Percentiles rank a stretch among this genome's conserved stretches.
These are phyloP conservation scores for Ormyrus nitidulus DNA, from an alignment of 2,888 invertebrate species.

Conservation along the genomic window DNA sequence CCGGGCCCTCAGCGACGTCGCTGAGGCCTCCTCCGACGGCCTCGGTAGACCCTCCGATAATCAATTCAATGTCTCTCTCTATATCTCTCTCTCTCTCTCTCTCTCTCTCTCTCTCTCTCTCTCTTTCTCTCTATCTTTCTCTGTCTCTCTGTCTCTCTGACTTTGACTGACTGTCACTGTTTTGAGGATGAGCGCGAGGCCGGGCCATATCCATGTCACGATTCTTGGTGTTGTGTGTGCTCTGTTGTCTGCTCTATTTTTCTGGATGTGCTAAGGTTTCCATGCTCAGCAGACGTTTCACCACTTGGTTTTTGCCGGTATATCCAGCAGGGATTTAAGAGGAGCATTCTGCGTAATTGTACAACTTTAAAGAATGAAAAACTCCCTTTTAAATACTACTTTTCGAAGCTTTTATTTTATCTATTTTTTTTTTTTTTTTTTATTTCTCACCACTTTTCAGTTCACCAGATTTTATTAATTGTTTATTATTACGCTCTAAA, in stretches of 20 bases:
- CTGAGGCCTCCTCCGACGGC: slow-evolving; percentile 75
- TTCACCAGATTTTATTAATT: too few species aligned
- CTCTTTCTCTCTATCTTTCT: slow-evolving; percentile 6
- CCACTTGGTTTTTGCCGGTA: not conserved
- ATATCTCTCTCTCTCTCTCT: slow-evolving; percentile 59
- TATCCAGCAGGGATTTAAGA: slow-evolving; percentile 24
- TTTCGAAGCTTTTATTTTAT: too few species aligned
- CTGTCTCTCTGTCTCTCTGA: not conserved
- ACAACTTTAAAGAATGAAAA: too few species aligned
- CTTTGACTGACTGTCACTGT: not conserved
- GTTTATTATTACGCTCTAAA: too few species aligned
- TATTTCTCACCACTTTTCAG: too few species aligned
- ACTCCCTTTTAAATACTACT: too few species aligned
- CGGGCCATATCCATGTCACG: slow-evolving; percentile 13
- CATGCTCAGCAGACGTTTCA: too few species aligned
- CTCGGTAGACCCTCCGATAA: slow-evolving; percentile 69
- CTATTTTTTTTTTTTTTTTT: too few species aligned
- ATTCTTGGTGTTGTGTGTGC: slow-evolving; percentile 24
- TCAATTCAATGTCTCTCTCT: slow-evolving; percentile 52
- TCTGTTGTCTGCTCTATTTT: slow-evolving; percentile 11
- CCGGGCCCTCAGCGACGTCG: slow-evolving; percentile 74
- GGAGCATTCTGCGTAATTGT: slow-evolving; percentile 7
- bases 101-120: slow-evolving; percentile 42
- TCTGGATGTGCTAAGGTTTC: slow-evolving; percentile 15
- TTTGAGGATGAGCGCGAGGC: too few species aligned